phyloP scores from a whole-genome alignment of 2,888 invertebrate genomes.

The Mellilla xanthometata region DNA sequence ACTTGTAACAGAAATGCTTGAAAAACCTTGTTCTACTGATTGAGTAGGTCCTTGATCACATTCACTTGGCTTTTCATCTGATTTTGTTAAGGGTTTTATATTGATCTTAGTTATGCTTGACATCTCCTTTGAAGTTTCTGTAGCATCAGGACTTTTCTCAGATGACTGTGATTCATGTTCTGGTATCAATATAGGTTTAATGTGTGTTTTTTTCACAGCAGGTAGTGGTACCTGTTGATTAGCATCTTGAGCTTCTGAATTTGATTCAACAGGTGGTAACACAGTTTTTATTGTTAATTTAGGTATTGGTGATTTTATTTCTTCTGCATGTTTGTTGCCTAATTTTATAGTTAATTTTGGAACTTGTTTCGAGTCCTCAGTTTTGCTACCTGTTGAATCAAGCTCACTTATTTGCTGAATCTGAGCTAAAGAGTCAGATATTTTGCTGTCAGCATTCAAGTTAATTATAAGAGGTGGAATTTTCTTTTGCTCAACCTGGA shows the following conservation, averaged over 20 bases:
- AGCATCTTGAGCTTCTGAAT: conserved; percentile 26
- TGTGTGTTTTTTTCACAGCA: conserved; percentile 59
- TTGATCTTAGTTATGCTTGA: conserved; percentile 58
- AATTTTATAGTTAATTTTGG: conserved; percentile 79
- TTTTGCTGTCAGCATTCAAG: conserved; percentile 26
- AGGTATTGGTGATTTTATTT: conserved; percentile 64
- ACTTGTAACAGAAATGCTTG: conserved; percentile 27
- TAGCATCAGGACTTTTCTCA: conserved; percentile 20
- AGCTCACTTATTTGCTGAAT: conserved; percentile 37
- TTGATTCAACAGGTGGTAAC: conserved; percentile 45
- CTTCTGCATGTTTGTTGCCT: conserved; percentile 60
- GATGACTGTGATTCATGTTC: conserved; percentile 34
- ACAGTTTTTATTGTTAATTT: conserved; percentile 70
- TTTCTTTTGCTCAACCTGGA: conserved; percentile 38
- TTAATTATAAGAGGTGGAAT: conserved; percentile 57
- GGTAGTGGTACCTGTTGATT: conserved; percentile 47
- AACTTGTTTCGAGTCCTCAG: conserved; percentile 58
- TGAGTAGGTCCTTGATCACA: conserved; percentile 14
- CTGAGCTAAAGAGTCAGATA: conserved; percentile 32
- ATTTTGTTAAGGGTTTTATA: conserved; percentile 69
- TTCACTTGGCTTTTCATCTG: conserved; percentile 48
- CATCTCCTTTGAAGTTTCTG: conserved; percentile 39
- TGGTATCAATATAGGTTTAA: conserved; percentile 69
- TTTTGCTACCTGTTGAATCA: conserved; percentile 25
- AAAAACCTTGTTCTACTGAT: neutral